Evolutionary conservation across 2,797 vertebrate species (phyloP), one percentile per base, ranked within the genome.

Genomic region (Pristis pectinata): DNA sequence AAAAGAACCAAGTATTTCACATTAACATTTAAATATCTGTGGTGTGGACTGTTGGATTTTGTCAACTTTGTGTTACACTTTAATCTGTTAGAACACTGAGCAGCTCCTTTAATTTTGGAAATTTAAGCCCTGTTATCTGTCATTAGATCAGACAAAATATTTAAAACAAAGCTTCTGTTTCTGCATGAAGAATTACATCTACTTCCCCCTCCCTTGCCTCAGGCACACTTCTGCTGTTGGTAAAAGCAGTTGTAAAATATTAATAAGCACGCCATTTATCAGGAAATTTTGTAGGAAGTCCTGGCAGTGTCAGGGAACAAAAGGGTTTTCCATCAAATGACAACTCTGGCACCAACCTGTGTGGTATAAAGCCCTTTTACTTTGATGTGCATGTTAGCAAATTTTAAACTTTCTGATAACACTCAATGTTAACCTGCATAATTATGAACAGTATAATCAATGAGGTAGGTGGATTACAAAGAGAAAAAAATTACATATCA

Each of bases 241-340:
- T 95, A 96, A 95, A 95, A 95, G 95, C 41, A 27, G 59, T 94
- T 80, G 34, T 96, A 95, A 96, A 96, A 96, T 96, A 96, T 96
- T 97, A 97, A 96, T 95, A 94, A 96, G 94, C 34, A 95, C 94
- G 92, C 95, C 95, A 96, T 96, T 97, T 96, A 96, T 96, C 96
- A 95, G 96, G 95, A 96, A 96, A 96, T 96, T 96, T 97, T 94
- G 79, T 96, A 96, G 95, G 95, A 96, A 95, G 89, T 80, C 82
- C 95, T 95, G 96, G 95, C 96, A 96, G 95, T 67, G 94, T 92
- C 94, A 95, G 87, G 95, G 95, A 96, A 82, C 94, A 95, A 94
- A 37, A 82, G n/a, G 64, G 61, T 64, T 93, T 93, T 11, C 91
- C 37, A 70, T 93, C 91, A 67, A 72, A 93, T 70, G 37, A 87